Conservation (phyloP, 30 jellyfish, hydroid and myxozoan genomes). For the Morbakka virulenta region DNA sequence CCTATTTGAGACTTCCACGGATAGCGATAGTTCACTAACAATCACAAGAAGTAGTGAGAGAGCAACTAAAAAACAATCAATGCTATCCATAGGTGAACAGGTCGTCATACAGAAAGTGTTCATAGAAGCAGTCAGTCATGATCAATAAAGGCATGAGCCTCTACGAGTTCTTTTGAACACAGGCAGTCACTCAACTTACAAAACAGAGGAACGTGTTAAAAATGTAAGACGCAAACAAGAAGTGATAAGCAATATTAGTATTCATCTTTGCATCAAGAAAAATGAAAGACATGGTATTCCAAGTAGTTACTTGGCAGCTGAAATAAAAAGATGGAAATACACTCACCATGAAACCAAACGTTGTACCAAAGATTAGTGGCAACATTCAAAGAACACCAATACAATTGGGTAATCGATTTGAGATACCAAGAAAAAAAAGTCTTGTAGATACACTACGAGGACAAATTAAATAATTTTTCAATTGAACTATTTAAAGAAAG, state of each 20-base stretch:
- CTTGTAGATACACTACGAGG: slow-evolving; percentile 31
- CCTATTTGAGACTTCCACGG: no score
- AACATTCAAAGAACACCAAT: slow-evolving; percentile 17
- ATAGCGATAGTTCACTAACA: no score
- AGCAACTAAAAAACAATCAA: neutral
- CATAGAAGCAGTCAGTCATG: neutral
- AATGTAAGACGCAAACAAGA: slow-evolving; percentile 10
- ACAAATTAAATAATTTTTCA: neutral
- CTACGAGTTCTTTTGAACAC: slow-evolving; percentile 4
- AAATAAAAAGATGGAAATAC: slow-evolving; percentile 2
- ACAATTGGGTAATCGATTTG: neutral
- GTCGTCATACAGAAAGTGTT: slow-evolving; percentile 40
- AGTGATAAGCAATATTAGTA: neutral
- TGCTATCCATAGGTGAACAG: slow-evolving; percentile 20
- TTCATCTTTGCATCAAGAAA: slow-evolving; percentile 15
- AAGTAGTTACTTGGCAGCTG: neutral
- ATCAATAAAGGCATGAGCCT: no score
- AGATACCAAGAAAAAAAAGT: neutral
- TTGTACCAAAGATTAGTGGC: slow-evolving; percentile 13
- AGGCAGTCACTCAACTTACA: slow-evolving; percentile 31
- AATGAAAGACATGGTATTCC: neutral
- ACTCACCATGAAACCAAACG: slow-evolving; percentile 3
- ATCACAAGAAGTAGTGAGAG: no score
- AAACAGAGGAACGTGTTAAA: slow-evolving; percentile 1
- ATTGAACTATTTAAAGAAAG: slow-evolving; percentile 19